Evolutionary conservation across 2,797 vertebrate genomes (phyloP).

Genomic region (Tympanoctomys barrerae): DNA sequence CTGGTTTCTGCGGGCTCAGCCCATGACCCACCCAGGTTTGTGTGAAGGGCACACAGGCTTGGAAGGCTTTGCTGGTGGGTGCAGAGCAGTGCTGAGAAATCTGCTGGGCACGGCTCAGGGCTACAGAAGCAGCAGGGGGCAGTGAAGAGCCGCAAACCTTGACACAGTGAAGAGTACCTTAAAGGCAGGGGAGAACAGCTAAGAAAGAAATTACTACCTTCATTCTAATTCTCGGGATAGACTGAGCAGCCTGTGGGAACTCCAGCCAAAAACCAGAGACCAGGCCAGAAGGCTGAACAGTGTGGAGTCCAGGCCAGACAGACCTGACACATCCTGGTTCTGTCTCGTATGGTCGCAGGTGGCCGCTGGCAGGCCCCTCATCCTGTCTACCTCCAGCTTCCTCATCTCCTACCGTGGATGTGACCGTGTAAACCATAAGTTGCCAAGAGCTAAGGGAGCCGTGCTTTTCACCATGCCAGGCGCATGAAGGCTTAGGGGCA

Average conservation of each 20-base stretch:
- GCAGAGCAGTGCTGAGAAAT: neutral
- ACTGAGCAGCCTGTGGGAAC: neutral
- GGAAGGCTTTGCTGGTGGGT: rapidly evolving
- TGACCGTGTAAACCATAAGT: no score
- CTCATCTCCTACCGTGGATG: neutral
- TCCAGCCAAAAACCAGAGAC: neutral
- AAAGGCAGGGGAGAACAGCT: neutral
- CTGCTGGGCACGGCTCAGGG: neutral
- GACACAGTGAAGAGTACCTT: neutral
- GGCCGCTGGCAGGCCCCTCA: neutral
- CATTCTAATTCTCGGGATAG: neutral
- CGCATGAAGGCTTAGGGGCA: neutral
- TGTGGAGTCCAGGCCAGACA: neutral
- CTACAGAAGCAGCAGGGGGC: neutral
- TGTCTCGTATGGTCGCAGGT: rapidly evolving
- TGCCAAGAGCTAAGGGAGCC: neutral
- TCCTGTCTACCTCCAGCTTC: neutral
- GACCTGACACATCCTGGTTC: rapidly evolving
- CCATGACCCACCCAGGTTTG: neutral
- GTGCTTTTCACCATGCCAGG: rapidly evolving
- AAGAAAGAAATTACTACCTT: neutral
- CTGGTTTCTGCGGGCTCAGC: rapidly evolving
- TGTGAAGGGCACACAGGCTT: rapidly evolving
- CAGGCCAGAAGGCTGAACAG: neutral
- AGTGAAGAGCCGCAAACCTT: neutral